Base-by-base conservation (phyloP, 2,113 vertebrate genomes). In the Datnioides undecimradiatus region DNA sequence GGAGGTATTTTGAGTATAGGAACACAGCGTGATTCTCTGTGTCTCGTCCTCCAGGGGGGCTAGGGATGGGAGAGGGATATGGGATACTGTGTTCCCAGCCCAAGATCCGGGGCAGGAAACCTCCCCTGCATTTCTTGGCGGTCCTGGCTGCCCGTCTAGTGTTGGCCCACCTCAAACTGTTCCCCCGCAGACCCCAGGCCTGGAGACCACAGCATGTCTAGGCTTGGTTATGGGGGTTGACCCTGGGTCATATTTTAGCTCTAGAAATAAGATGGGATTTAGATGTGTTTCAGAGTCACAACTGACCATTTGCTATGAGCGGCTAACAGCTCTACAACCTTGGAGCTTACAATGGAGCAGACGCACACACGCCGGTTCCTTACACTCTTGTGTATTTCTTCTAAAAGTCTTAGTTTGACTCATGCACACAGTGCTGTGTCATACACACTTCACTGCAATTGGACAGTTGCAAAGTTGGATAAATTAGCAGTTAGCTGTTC, bases 71-170 rank as follows among this genome's bases (percentile, higher is more conserved):
- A 88, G 64, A 81, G 79, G 84, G 78, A 84, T 57, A 68, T 69
- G 86, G 87, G 82, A 92, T 80, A 80, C 80, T 64, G 60, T 93
- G 93, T 94, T 95, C 93, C 92, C 90, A 86, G 76, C 83, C 87
- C 86, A 83, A 70, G 52, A 88, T 86, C 85, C 64, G 57, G 76
- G 62, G 84, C 83, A 93, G 93, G 93, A 94, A 95, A 84, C 91
- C 94, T 95, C 93, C 94, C 90, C 91, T 94, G 92, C 93, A 94
- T 92, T 90, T 93, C 86, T 91, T 92, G 92, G 91, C 12, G n/a
- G 81, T 89, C 88, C 80, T 82, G 46, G 45, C 74, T 73, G 79
- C 76, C 43, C 23, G 21, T 88, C 79, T 91, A 84, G 68, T 67
- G 40, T 78, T 73, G 69, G 67, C 62, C 81, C 43, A 45, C 79